These are phyloP conservation scores for Willisornis vidua DNA, from an alignment of 2,113 vertebrate genomes.

Conservation along the genomic window DNA sequence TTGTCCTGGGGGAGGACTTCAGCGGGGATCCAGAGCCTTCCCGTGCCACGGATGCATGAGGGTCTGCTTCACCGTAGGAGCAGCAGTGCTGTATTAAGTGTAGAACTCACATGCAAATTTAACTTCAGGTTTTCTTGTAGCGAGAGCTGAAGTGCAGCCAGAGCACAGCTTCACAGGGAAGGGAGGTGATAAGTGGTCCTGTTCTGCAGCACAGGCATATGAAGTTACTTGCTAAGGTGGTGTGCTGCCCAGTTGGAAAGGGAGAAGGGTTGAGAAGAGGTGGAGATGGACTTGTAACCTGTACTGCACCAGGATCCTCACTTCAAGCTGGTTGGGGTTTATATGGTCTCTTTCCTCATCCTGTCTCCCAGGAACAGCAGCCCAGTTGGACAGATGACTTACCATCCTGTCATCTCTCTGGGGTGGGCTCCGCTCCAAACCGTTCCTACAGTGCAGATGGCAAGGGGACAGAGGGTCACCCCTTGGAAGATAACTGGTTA, in stretches of 20 bases:
- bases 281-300: background rate
- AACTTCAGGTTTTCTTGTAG: background rate
- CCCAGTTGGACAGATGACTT: slow-evolving; percentile 98
- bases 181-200: background rate
- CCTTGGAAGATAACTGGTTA: slow-evolving; percentile 91
- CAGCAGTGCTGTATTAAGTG: background rate
- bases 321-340: background rate
- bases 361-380: slow-evolving; percentile 78
- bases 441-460: slow-evolving; percentile 88
- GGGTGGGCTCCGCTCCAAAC: slow-evolving; percentile 89
- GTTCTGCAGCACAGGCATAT: background rate
- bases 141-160: background rate
- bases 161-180: background rate
- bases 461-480: slow-evolving; percentile 85
- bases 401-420: slow-evolving; percentile 92
- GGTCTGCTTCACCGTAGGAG: background rate
- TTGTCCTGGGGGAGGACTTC: background rate
- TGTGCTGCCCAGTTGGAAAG: background rate
- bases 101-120: background rate
- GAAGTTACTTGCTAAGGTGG: background rate
- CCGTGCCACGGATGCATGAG: accelerated
- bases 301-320: background rate
- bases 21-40: background rate
- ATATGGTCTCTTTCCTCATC: background rate
- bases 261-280: background rate